Evolutionary conservation across 1,140 invertebrate genomes (phyloP).

Genomic region (Drosophila kanapiae): DNA sequence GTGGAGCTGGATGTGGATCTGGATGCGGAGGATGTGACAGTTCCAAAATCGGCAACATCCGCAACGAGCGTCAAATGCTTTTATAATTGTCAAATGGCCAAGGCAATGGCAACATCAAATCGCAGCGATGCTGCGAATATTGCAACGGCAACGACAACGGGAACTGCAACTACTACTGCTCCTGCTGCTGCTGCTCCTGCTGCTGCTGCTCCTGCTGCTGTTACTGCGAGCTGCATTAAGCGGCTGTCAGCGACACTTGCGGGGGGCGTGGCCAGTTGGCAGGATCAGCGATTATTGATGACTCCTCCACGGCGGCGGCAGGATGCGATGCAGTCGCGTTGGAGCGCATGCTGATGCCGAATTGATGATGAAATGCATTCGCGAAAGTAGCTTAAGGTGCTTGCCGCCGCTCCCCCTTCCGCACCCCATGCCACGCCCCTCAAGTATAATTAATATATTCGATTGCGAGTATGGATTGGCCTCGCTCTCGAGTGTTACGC

Average conservation of each 20-base stretch:
- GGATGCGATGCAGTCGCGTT: conserved; percentile 30
- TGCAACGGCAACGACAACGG: conserved; percentile 49
- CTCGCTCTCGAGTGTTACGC: conserved; percentile 22
- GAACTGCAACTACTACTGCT: conserved; percentile 25
- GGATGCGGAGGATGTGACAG: conserved; percentile 51
- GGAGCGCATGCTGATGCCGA: conserved; percentile 74
- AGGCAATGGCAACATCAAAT: conserved; percentile 62
- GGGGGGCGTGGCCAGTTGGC: conserved; percentile 57
- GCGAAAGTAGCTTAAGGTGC: conserved; percentile 81
- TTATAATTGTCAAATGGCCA: conserved; percentile 83
- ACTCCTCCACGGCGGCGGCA: conserved; percentile 51
- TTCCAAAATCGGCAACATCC: conserved; percentile 52
- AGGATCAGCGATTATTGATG: conserved; percentile 83
- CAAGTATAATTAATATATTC: conserved; percentile 45
- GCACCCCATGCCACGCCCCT: neutral
- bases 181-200: conserved; percentile 22
- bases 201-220: conserved; percentile 22
- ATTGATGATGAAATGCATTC: conserved; percentile 83
- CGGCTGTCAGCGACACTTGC: conserved; percentile 79
- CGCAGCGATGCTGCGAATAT: conserved; percentile 52
- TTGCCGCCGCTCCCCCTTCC: conserved; percentile 14
- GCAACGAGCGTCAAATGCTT: conserved; percentile 70
- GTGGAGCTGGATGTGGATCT: conserved; percentile 13
- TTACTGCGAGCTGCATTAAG: conserved; percentile 34
- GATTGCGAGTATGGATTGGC: conserved; percentile 29